These are phyloP conservation scores for Chrysolophus pictus DNA, from an alignment of 2,797 vertebrate genomes.

Conservation along the genomic window DNA sequence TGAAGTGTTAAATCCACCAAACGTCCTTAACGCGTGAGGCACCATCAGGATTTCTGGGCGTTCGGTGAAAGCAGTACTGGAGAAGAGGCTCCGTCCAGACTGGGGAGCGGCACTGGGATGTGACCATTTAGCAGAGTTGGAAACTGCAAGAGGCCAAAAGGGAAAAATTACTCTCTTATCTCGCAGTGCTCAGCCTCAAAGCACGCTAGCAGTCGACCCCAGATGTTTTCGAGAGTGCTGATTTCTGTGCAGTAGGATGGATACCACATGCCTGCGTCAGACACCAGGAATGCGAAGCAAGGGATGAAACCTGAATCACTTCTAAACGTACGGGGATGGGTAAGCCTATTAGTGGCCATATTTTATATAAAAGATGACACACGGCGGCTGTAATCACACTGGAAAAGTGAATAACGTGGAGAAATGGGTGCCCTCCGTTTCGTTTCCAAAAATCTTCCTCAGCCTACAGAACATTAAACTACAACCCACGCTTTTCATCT, in stretches of 20 bases:
- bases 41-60: slow-evolving; percentile 91
- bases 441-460: not conserved
- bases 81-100: slow-evolving; percentile 86
- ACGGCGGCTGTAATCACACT: not conserved
- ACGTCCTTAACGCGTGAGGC: slow-evolving; percentile 67
- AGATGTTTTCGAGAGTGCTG: not conserved
- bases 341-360: not conserved
- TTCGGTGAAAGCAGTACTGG: slow-evolving; percentile 89
- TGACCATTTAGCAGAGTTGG: slow-evolving; percentile 91
- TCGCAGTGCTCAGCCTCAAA: not conserved
- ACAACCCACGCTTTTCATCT: not conserved
- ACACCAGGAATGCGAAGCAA: not conserved
- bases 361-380: not conserved
- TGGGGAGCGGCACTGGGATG: slow-evolving; percentile 87
- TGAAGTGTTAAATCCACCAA: slow-evolving; percentile 73
- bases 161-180: slow-evolving; percentile 4
- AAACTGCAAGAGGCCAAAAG: slow-evolving; percentile 85
- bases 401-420: not conserved
- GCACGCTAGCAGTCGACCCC: not conserved
- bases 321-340: rapidly evolving
- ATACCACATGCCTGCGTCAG: not conserved
- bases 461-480: not conserved
- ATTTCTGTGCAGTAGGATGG: not conserved
- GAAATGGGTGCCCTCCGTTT: not conserved
- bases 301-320: not conserved